Evolutionary conservation across 1,140 invertebrate genomes (phyloP).

Genomic region (Trichonephila clavata): DNA sequence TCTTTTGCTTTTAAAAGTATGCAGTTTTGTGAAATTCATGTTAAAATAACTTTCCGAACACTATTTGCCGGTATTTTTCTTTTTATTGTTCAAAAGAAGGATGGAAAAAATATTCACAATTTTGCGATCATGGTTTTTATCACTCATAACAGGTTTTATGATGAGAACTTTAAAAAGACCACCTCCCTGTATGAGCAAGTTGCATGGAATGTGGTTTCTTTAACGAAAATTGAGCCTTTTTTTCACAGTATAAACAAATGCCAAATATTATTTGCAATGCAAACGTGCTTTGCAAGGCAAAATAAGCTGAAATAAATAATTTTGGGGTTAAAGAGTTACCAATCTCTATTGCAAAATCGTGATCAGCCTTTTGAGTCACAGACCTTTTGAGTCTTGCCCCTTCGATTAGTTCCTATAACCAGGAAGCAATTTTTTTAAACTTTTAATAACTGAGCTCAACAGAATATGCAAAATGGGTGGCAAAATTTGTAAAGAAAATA

Average conservation of each 20-base stretch:
- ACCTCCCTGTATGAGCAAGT: too few relatives aligned
- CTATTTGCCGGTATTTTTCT: too few relatives aligned
- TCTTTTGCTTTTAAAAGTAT: too few relatives aligned
- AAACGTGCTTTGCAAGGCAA: too few relatives aligned
- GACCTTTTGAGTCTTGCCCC: constrained; percentile 11
- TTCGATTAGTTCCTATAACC: constrained; percentile 50
- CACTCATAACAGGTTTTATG: not conserved
- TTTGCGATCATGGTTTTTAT: not conserved
- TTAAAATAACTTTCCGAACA: too few relatives aligned
- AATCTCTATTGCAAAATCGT: not conserved
- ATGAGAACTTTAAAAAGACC: too few relatives aligned
- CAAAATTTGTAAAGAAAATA: constrained; percentile 11
- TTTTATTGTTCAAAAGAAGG: not conserved
- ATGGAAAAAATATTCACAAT: not conserved
- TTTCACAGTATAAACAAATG: too few relatives aligned
- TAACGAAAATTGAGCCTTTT: too few relatives aligned
- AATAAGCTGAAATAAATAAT: not conserved
- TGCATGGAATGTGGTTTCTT: too few relatives aligned
- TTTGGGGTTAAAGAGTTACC: not conserved
- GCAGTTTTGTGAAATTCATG: too few relatives aligned
- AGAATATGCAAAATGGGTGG: constrained; percentile 22
- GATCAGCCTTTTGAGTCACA: constrained; percentile 16
- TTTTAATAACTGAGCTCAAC: not conserved
- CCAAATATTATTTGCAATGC: too few relatives aligned
- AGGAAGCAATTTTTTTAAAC: not conserved